Base-by-base conservation (phyloP, 2,113 vertebrate genomes). In the Nannospalax galili region DNA sequence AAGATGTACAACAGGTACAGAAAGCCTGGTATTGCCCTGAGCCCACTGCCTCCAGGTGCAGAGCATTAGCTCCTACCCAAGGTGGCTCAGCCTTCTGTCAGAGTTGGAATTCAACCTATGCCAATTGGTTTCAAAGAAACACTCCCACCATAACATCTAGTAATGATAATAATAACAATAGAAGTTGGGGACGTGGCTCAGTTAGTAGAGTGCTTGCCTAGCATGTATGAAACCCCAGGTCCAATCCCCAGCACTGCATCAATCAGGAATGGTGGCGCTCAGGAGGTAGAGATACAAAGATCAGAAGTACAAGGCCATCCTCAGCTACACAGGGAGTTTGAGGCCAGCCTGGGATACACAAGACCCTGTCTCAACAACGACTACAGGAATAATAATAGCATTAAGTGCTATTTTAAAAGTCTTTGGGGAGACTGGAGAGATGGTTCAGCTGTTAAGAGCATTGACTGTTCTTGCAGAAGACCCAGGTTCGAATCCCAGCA, bases 1-100 rank as follows among this genome's bases (percentile, higher is more conserved):
- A 99, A 99, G 98, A 98, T 99, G 1, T 99, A 99, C 87, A 99
- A 99, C 99, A 99, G 99, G 99, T 99, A 97, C 0, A 81, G 48
- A 32, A 77, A 60, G 35, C 78, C 10, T 32, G 37, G 32, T 17
- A 4, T 1, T 15, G 9, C 4, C 17, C n/a, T 16, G 3, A 22
- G 7, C 60, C 48, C 48, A 52, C n/a, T 28, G 7, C 7, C 48
- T 45, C 28, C 40, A 1, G 19, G 20, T 35, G 42, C 20, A n/a
- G 20, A 80, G 73, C 20, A 67, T 28, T 3, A 52, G 81, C 12
- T 58, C 35, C 17, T 24, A 19, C 16, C 42, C 28, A 40, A 52
- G n/a, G 8, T 60, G 16, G 37, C 45, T n/a, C 40, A 74, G 15
- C 40, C 26, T 56, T 95, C 17, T 35, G 67, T 24, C 62, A 87